A percentile compares a stretch with the other conserved stretches of the same genome.
Evolutionary conservation across 1,140 invertebrate species (phyloP).

Genomic region (Drosophila lacteicornis): DNA sequence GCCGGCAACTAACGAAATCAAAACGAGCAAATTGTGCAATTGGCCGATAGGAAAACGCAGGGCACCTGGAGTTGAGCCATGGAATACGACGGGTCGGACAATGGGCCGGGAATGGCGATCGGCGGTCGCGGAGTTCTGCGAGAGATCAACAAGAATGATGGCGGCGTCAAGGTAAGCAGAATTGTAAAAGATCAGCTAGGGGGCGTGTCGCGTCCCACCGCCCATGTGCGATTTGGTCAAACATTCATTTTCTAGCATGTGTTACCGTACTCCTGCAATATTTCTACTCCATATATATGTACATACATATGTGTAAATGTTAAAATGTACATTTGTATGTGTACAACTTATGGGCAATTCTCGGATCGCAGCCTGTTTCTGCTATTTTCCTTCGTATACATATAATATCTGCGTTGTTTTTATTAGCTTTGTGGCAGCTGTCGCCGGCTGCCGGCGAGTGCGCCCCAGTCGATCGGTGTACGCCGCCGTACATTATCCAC

Average conservation of each 20-base stretch:
- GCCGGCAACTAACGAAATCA: too few relatives aligned
- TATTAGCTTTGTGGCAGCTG: constrained; percentile 34
- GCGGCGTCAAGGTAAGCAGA: constrained; percentile 58
- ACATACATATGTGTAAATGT: not conserved
- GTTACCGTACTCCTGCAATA: not conserved
- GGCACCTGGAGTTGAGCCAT: constrained; percentile 18
- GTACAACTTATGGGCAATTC: not conserved
- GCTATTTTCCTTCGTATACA: constrained; percentile 11
- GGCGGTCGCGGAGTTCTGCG: constrained; percentile 58
- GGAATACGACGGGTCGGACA: constrained; percentile 45
- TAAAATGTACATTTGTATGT: not conserved
- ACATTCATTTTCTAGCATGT: constrained; percentile 15
- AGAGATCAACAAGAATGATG: constrained; percentile 69
- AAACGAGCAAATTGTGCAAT: not conserved
- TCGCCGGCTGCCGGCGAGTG: constrained; percentile 6
- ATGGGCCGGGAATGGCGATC: constrained; percentile 6
- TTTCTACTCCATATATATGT: not conserved
- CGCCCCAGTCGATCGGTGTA: constrained; percentile 11
- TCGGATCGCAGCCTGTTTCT: constrained; percentile 27
- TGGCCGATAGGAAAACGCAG: not conserved
- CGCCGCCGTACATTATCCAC: constrained; percentile 44
- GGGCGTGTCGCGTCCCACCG: constrained; percentile 4
- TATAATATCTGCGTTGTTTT: constrained; percentile 17
- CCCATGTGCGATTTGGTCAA: constrained; percentile 10
- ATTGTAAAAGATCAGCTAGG: not conserved